phyloP scores from a whole-genome alignment of 2,113 vertebrate genomes.

The Nibea albiflora region DNA sequence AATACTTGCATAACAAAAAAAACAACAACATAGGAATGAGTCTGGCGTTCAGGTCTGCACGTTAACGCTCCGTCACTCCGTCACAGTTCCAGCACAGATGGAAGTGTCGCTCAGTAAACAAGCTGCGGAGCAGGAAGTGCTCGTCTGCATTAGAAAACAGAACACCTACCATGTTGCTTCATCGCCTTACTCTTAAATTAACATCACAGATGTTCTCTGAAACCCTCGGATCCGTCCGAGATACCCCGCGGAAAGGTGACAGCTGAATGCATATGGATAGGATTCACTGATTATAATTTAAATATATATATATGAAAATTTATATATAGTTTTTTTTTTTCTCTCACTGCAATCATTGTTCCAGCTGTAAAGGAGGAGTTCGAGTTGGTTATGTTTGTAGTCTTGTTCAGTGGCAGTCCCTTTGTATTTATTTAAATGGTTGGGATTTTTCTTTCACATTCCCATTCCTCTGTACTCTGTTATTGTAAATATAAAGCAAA shows the following conservation, averaged over 20 bases:
- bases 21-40: conserved; percentile 55
- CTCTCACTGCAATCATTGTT: conserved; percentile 73
- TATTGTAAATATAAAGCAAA: conserved; percentile 89
- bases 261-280: conserved; percentile 65
- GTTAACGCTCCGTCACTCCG: conserved; percentile 43
- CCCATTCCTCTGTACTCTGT: conserved; percentile 85
- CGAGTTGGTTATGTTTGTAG: conserved; percentile 80
- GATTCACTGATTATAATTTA: conserved; percentile 76
- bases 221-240: conserved; percentile 12
- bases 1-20: conserved; percentile 59
- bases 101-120: conserved; percentile 50
- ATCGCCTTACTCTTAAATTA: conserved; percentile 46
- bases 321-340: conserved; percentile 62
- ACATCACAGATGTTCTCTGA: conserved; percentile 60
- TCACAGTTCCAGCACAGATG: conserved; percentile 45
- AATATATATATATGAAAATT: conserved; percentile 72
- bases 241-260: conserved; percentile 43
- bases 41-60: conserved; percentile 49
- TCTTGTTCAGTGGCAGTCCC: conserved; percentile 83
- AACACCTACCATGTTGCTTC: conserved; percentile 43
- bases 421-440: conserved; percentile 88
- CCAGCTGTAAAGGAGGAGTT: conserved; percentile 73
- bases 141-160: conserved; percentile 50
- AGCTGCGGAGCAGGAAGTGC: conserved; percentile 26
- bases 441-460: conserved; percentile 84